phyloP scores from a whole-genome alignment of 2,797 vertebrate genomes.

The Rhyacichthys aspro region DNA sequence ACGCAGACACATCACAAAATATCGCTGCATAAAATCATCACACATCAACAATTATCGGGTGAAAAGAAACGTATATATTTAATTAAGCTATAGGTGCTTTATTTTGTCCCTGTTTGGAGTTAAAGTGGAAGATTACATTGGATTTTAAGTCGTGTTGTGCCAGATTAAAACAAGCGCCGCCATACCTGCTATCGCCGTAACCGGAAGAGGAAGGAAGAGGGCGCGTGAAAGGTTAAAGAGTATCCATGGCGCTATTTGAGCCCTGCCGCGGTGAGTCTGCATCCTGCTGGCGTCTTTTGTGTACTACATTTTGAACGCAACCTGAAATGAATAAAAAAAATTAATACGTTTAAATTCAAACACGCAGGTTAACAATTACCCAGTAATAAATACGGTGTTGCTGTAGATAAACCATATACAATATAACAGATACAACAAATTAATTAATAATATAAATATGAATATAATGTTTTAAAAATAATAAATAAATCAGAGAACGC shows the following conservation, averaged over 20 bases:
- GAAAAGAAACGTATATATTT: accelerated
- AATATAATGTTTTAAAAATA: no score
- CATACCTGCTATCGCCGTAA: constrained; percentile 80
- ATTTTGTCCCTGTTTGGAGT: accelerated
- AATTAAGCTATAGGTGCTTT: accelerated
- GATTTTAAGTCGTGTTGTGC: constrained; percentile 59
- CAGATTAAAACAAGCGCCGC: constrained; percentile 35
- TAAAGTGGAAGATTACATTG: constrained; percentile 62
- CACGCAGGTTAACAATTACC: no score
- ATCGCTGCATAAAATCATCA: not conserved
- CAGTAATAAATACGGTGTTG: no score
- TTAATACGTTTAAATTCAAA: not conserved
- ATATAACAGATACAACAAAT: no score
- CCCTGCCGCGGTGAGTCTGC: constrained; percentile 5
- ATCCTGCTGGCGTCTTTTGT: constrained; percentile 20
- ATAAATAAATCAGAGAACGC: no score
- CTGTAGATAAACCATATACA: no score
- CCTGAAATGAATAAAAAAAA: not conserved
- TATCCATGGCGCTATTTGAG: not conserved
- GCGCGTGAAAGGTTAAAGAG: constrained; percentile 53
- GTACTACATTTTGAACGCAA: not conserved
- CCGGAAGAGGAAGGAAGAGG: constrained; percentile 80
- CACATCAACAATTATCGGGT: constrained; percentile 14
- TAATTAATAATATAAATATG: no score
- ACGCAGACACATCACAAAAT: not conserved